Base-by-base conservation (phyloP, 1,140 invertebrate species). In the Cardiocondyla obscurior region DNA sequence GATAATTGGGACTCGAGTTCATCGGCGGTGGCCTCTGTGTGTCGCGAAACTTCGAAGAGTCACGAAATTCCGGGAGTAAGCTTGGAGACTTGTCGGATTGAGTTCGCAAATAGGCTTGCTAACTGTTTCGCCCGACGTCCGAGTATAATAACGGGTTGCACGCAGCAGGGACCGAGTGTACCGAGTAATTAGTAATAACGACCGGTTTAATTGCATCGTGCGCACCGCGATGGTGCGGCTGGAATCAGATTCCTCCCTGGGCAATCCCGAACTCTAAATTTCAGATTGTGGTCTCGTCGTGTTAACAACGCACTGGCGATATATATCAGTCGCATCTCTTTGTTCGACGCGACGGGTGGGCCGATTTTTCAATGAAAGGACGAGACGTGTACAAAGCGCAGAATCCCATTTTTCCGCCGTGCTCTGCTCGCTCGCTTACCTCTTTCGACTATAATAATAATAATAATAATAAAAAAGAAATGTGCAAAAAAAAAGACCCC, bases 141-240 rank as follows among this genome's bases (percentile, higher is more conserved):
- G 74, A 36, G 39, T 64, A 49, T 64, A 49, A 49, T 49, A 49
- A 76, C 36, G 73, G 33, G 22, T 58, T 36, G 36, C 25, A 16
- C 33, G 10, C 62, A 36, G 22, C 30, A 16, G n/a, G 58, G 74
- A 30, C 44, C 10, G 22, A 42, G 30, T 77, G 58, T 42, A 39
- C 57, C 2, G 44, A 51, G 60, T 77, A 79, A 79, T 77, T 77
- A 67, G 60, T 69, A 53, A 79, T 79, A 67, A 79, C 49, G 74
- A 22, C n/a, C 36, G 46, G 33, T 36, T 67, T 79, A 53, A 67
- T 55, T 53, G 62, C 74, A 10, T n/a, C n/a, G 14, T 8, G 30
- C 74, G 60, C n/a, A 19, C 22, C 19, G 74, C 22, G n/a, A 12
- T 36, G 60, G 7, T 6, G 60, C 30, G 28, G 1, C 42, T 49